Base-by-base conservation (phyloP, 2,888 invertebrate genomes). In the Ophioninae sp. region DNA sequence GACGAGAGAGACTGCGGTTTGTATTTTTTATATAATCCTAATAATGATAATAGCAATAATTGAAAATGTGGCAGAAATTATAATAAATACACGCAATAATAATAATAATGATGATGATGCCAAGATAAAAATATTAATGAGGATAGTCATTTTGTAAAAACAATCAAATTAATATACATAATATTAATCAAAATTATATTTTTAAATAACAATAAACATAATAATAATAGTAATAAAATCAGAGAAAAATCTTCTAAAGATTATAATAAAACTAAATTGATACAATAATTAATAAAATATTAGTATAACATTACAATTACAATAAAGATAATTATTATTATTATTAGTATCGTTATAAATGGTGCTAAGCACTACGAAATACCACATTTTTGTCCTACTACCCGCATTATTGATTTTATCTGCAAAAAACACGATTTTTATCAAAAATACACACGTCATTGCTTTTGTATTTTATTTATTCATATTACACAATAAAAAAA, bases 1-100 rank as follows among this genome's bases (percentile, higher is more conserved):
- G 94, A 94, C 87, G 94, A 94, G 86, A 86, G 87, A 21, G 87
- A 88, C 20, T 92, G 92, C 79, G 88, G 92, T 92, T 83, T 87
- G 87, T 87, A 59, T 65, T 73, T 44, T 39, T 41, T 5, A 17
- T 23, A 13, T 6, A 23, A 13, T 74, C 13, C 6, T 23, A 10
- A 44, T 68, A 0, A 8, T 13, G 8, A 20, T 39, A 20, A 20
- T 21, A 0, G 65, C 30, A 17, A 75, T 30, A 30, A 30, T 30
- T 30, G 30, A 30, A 30, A 2, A 30, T 30, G 30, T 30, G 30
- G 2, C 2, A 64, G 21, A 21, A 39, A 64, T 62, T n/a, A 61
- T 65, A 39, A 61, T 37, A 56, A 56, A n/a, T 56, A 6, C 30
- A 30, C 30, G 30, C 23, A 23, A 21, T 17, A 8, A 23, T 8